Evolutionary conservation across 2,888 invertebrate genomes (phyloP), one percentile per base, ranked within the genome.

Genomic region (Adelphocoris suturalis): DNA sequence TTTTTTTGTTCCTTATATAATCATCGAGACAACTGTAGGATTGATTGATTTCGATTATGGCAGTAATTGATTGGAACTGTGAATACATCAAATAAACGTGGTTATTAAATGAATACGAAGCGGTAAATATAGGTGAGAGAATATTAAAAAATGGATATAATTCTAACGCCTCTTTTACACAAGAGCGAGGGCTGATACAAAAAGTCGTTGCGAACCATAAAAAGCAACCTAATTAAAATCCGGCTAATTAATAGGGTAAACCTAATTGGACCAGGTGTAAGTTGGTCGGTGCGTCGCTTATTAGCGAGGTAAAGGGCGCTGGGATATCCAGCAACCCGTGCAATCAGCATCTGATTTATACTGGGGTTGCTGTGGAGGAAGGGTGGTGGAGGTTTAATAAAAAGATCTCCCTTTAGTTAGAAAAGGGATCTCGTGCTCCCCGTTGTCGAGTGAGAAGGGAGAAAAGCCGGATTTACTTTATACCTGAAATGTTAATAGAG

Each of bases 281-380:
- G 86, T 75, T 55, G 86, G 86, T 75, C 68, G 86, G 48, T 61
- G 68, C 47, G 86, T 75, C 86, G 68, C 86, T 86, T 86, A 86
- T 86, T 86, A 86, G 55, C 23, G 48, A 19, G 75, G 78, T 47
- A 46, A 46, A 78, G 78, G 16, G 78, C 14, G 78, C 19, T n/a
- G 52, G 82, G 48, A 52, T 52, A 47, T 52, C 55, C 52, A 19
- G 13, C 47, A 47, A 82, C 82, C 82, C 76, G 23, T 47, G 86
- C 86, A 86, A 86, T 86, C 86, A 86, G 75, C 86, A 86, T 75
- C 86, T 86, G 86, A 86, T 75, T 86, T 86, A 86, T 82, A 78
- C 78, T 37, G 55, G 82, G 47, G 48, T 9, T 13, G 27, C 48
- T 12, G 23, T 16, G 68, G 86, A 76, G 85, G 14, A 3, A 28